Conservation (phyloP, 2,888 invertebrate species). For the Synanthedon formicaeformis region DNA sequence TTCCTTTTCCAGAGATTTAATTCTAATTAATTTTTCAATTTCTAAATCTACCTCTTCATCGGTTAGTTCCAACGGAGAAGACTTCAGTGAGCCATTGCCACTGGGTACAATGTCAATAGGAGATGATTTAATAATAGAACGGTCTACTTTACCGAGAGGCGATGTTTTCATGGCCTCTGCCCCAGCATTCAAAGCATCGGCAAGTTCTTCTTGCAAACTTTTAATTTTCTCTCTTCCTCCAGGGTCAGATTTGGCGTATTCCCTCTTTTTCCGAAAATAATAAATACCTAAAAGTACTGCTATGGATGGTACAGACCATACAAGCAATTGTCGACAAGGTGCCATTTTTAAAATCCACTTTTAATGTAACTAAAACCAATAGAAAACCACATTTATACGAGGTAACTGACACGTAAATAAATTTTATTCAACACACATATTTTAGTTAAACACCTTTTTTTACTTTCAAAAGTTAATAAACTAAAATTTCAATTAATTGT, state of each 20-base stretch:
- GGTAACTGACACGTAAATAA: no score
- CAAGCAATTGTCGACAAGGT: slow-evolving; percentile 80
- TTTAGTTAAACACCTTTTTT: no score
- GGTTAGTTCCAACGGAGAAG: slow-evolving; percentile 71
- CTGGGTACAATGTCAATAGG: slow-evolving; percentile 76
- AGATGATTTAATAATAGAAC: slow-evolving; percentile 71
- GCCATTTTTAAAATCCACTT: slow-evolving; percentile 83
- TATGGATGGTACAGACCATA: slow-evolving; percentile 84
- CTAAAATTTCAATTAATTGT: no score
- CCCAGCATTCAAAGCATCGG: slow-evolving; percentile 55
- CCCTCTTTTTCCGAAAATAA: slow-evolving; percentile 86
- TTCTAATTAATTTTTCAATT: slow-evolving; percentile 73
- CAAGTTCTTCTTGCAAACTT: slow-evolving; percentile 59
- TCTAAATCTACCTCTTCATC: slow-evolving; percentile 78
- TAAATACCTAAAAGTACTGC: slow-evolving; percentile 82
- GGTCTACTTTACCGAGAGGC: slow-evolving; percentile 52
- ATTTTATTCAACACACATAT: no score
- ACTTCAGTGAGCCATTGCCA: slow-evolving; percentile 60
- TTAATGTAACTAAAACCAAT: slow-evolving; percentile 69
- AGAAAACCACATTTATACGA: slow-evolving; percentile 2
- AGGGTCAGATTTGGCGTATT: slow-evolving; percentile 79
- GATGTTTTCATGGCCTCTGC: slow-evolving; percentile 49
- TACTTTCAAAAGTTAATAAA: no score
- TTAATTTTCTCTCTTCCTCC: slow-evolving; percentile 72
- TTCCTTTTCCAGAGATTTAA: slow-evolving; percentile 62